Evolutionary conservation across 2,888 invertebrate species (phyloP).

Genomic region (Hemithea aestivaria): DNA sequence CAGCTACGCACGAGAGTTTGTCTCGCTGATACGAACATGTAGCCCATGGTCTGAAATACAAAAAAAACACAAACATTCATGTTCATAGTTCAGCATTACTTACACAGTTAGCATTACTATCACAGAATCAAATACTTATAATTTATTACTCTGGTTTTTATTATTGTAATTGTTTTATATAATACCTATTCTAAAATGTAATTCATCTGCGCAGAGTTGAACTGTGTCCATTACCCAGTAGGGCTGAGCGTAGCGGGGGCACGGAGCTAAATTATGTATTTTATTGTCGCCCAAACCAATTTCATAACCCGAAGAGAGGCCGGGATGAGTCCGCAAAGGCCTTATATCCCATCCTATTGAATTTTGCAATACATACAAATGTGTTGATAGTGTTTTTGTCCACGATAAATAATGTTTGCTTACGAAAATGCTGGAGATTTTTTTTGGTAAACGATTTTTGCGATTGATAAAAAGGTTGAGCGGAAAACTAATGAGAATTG

Average conservation of each 20-base stretch:
- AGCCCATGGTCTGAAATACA: too few species aligned
- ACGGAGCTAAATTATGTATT: constrained; percentile 64
- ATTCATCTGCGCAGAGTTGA: constrained; percentile 4
- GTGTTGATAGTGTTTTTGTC: constrained; percentile 43
- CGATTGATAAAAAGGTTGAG: constrained; percentile 23
- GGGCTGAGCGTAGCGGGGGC: constrained; percentile 33
- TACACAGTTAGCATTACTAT: too few species aligned
- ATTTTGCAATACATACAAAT: constrained; percentile 65
- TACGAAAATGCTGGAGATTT: constrained; percentile 23
- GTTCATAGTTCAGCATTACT: too few species aligned
- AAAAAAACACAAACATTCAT: too few species aligned
- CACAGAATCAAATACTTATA: too few species aligned
- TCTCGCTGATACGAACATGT: too few species aligned
- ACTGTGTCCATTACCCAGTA: constrained; percentile 18
- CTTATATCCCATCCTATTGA: constrained; percentile 53
- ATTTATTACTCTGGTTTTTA: too few species aligned
- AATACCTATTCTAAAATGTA: too few species aligned
- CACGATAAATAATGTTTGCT: constrained; percentile 35
- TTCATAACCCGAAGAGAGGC: constrained; percentile 62
- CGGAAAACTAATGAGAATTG: constrained; percentile 11
- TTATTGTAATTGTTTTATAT: too few species aligned
- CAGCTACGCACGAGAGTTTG: too few species aligned
- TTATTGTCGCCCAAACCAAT: constrained; percentile 65
- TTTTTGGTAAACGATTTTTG: constrained; percentile 13
- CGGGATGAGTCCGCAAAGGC: constrained; percentile 45